A percentile compares a stretch with the other conserved stretches of the same genome.
Evolutionary conservation across 2,113 vertebrate genomes (phyloP).

Genomic region (Pterophyllum scalare): DNA sequence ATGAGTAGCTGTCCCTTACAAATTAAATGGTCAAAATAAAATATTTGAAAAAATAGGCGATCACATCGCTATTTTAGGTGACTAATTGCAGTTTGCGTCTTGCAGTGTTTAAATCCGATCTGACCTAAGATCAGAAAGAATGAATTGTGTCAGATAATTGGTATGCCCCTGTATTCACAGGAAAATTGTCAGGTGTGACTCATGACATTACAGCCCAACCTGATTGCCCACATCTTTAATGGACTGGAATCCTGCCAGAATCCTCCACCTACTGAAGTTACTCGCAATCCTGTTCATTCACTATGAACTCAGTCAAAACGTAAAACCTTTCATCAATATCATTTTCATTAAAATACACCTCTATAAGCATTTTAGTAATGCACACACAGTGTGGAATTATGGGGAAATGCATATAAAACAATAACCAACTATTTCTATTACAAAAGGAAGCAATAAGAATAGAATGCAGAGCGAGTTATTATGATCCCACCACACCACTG

Average conservation of each 20-base stretch:
- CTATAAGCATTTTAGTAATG: neutral
- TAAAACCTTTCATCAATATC: neutral
- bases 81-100: neutral
- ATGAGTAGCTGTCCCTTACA: neutral
- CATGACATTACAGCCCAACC: slow-evolving; percentile 14
- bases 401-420: neutral
- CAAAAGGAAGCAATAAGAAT: neutral
- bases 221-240: neutral
- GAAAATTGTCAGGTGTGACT: slow-evolving; percentile 34
- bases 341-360: neutral
- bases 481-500: neutral
- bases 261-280: neutral
- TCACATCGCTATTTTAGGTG: neutral
- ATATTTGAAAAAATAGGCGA: neutral
- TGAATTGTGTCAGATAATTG: neutral
- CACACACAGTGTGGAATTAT: neutral
- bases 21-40: no score
- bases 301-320: neutral
- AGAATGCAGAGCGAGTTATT: neutral
- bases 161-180: slow-evolving; percentile 13
- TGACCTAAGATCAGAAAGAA: neutral
- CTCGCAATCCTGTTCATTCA: neutral
- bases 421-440: neutral
- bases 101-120: neutral
- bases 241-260: neutral